Base-by-base conservation (phyloP, 2,797 vertebrate species). In the Dromococcyx pavoninus region DNA sequence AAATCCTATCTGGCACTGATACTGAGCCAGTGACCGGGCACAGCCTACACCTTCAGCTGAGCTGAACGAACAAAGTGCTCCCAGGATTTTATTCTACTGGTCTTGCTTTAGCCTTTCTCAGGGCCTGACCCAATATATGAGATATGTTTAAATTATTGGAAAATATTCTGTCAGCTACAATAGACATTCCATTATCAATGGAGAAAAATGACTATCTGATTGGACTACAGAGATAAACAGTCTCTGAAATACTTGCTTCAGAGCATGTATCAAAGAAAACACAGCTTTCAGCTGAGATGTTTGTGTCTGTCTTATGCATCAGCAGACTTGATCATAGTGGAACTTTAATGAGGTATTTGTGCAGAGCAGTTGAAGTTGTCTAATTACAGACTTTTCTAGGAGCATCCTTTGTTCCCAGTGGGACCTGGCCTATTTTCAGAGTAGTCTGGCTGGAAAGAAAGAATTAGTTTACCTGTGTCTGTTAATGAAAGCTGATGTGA, bases 311-410 rank as follows among this genome's bases (percentile, higher is more conserved):
- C 83, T 80, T 70, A 74, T 62, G 86, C 93, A 95, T 87, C 86
- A 95, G 60, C 57, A 93, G 44, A 37, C n/a, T 91, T 88, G 86
- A 94, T 81, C 74, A 74, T 30, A 82, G 86, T 72, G 57, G 60
- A 86, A 87, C 64, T 87, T 88, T 91, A 87, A 89, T 89, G 77
- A 95, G 91, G 71, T 75, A 67, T 93, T 93, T 94, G 77, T 67
- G 35, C 43, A 89, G 64, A 95, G 61, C 41, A 22, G 73, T 24
- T 76, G 82, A 94, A 94, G 77, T 76, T 91, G 83, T 72, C 64
- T 96, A 96, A 94, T 96, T 93, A 85, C 61, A 93, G 86, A 82
- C 71, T 87, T 91, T 84, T 85, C 86, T 48, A 90, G 86, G 71
- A 95, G 64, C 83, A 94, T 90, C 89, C 90, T 87, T 74, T 76